These are phyloP conservation scores for Xenopus laevis DNA, from an alignment of 2,113 vertebrate genomes.

Conservation along the genomic window DNA sequence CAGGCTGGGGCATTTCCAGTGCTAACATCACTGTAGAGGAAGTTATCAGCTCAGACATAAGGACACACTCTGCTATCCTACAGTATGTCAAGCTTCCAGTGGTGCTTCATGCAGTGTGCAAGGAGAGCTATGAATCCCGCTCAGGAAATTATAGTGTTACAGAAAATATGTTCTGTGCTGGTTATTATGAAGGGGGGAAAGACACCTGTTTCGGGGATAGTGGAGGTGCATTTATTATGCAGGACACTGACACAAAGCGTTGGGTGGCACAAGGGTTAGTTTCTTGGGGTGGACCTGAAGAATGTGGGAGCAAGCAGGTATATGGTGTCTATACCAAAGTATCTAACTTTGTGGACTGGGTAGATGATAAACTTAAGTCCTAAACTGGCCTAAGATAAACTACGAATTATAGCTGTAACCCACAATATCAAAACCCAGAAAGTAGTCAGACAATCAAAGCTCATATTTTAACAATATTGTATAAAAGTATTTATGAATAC, in stretches of 20 bases:
- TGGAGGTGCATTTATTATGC: constrained; percentile 83
- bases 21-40: constrained; percentile 69
- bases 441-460: too few species aligned
- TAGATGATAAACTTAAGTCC: constrained; percentile 66
- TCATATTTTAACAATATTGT: too few species aligned
- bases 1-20: constrained; percentile 91
- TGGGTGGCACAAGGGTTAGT: constrained; percentile 91
- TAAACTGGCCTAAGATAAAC: not conserved
- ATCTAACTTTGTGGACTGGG: constrained; percentile 80
- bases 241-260: constrained; percentile 63
- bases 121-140: constrained; percentile 83
- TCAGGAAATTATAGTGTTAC: constrained; percentile 88
- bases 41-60: constrained; percentile 64
- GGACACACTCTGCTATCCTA: constrained; percentile 76
- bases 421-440: too few species aligned
- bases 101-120: constrained; percentile 81
- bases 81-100: constrained; percentile 93
- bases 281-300: constrained; percentile 92
- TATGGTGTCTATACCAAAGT: constrained; percentile 94
- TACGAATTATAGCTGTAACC: too few species aligned
- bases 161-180: constrained; percentile 94
- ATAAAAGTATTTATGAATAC: too few species aligned
- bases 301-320: constrained; percentile 88
- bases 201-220: constrained; percentile 96
- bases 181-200: constrained; percentile 83